Conservation (phyloP, 2,797 vertebrate species). For the Pachyuromys duprasi region DNA sequence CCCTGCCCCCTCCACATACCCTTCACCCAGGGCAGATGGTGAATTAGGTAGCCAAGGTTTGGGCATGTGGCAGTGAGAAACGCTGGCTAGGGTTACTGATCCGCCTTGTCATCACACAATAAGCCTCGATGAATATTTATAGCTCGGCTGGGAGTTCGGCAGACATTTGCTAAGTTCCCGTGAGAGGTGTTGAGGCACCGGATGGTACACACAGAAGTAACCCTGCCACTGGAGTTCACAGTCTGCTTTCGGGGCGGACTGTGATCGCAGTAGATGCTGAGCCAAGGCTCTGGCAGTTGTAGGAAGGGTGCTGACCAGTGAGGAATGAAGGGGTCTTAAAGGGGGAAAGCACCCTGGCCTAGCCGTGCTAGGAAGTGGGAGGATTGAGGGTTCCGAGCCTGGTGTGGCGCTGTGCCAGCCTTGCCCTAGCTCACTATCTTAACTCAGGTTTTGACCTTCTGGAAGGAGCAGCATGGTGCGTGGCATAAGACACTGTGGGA, state of each 20-base stretch:
- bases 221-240: neutral
- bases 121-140: conserved; percentile 18
- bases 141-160: neutral
- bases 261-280: neutral
- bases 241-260: neutral
- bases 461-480: neutral
- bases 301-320: neutral
- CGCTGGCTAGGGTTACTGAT: neutral
- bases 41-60: neutral
- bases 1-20: neutral
- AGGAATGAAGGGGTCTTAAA: neutral
- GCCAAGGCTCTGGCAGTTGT: neutral
- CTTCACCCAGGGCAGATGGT: neutral
- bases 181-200: neutral
- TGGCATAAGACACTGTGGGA: neutral
- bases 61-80: neutral
- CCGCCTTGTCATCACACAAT: neutral
- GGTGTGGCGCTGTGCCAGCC: neutral
- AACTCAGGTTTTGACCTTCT: conserved; percentile 34
- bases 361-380: neutral
- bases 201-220: neutral
- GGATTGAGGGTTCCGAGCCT: neutral
- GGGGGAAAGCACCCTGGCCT: neutral
- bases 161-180: neutral
- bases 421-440: neutral